These are phyloP conservation scores for Tenthredo livida DNA, from an alignment of 2,888 invertebrate species.

Conservation along the genomic window DNA sequence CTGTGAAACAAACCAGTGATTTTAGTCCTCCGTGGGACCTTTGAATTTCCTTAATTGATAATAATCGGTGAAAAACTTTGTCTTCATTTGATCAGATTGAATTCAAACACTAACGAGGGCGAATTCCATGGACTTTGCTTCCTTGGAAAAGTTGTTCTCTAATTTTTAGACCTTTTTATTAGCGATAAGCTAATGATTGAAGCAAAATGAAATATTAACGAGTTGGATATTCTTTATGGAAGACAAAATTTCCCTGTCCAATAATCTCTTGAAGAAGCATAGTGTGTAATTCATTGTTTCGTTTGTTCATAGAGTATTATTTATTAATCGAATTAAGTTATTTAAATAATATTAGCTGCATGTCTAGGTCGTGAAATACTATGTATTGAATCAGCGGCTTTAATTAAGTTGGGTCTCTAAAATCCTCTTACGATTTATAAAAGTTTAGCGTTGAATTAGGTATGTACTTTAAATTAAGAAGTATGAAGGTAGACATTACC, in stretches of 20 bases:
- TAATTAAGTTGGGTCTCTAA: not conserved
- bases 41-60: not conserved
- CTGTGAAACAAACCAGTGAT: conserved; percentile 66
- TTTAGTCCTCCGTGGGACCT: not conserved
- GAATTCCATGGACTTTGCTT: not conserved
- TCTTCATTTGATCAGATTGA: not conserved
- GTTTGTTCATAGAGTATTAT: conserved; percentile 46
- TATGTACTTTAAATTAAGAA: conserved; percentile 8
- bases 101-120: not conserved
- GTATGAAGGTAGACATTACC: conserved; percentile 48
- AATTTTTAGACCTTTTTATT: not conserved
- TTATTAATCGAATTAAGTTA: not conserved
- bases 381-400: not conserved
- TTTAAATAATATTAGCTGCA: not conserved
- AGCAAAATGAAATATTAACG: not conserved
- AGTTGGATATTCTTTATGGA: not conserved
- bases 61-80: not conserved
- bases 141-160: not conserved
- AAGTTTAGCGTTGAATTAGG: not conserved
- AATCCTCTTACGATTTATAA: not conserved
- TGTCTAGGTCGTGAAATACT: not conserved
- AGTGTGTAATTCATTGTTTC: conserved; percentile 71
- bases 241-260: conserved; percentile 48
- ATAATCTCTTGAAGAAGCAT: conserved; percentile 54
- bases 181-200: not conserved